phyloP scores from a whole-genome alignment of 2,113 vertebrate species.

The Meriones unguiculatus region DNA sequence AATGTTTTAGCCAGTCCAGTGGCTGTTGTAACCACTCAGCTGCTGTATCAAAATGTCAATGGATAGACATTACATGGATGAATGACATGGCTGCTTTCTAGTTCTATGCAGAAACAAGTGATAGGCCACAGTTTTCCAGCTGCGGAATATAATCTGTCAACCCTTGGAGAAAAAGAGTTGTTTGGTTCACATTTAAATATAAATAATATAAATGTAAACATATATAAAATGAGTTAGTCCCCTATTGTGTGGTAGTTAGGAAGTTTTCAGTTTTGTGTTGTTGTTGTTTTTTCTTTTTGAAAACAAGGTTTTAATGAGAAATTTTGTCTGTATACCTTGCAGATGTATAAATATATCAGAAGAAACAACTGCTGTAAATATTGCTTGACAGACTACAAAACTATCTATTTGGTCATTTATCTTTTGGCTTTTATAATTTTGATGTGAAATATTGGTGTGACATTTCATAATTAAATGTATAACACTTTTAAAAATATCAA shows the following conservation, averaged over 20 bases:
- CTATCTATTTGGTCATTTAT: background rate
- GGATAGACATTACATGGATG: background rate
- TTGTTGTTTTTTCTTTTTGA: background rate
- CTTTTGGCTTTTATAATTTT: background rate
- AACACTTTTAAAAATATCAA: background rate
- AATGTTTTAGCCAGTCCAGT: background rate
- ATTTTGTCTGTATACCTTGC: background rate
- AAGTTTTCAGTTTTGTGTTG: background rate
- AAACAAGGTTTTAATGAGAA: slow-evolving; percentile 15
- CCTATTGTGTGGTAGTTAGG: background rate
- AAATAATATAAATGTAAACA: too few species aligned
- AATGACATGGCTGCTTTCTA: background rate
- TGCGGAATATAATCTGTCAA: background rate
- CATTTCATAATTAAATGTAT: background rate
- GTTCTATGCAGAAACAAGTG: background rate
- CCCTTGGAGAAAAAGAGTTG: background rate
- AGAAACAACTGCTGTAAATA: slow-evolving; percentile 5
- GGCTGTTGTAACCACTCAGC: background rate
- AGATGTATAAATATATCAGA: background rate
- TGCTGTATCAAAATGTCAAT: too few species aligned
- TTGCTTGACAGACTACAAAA: background rate
- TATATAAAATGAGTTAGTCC: background rate
- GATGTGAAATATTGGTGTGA: background rate
- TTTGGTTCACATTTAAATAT: background rate
- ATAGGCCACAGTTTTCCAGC: background rate